Evolutionary conservation across 2,113 vertebrate genomes (phyloP), one percentile per base, ranked within the genome.

Genomic region (Pithys albifrons): DNA sequence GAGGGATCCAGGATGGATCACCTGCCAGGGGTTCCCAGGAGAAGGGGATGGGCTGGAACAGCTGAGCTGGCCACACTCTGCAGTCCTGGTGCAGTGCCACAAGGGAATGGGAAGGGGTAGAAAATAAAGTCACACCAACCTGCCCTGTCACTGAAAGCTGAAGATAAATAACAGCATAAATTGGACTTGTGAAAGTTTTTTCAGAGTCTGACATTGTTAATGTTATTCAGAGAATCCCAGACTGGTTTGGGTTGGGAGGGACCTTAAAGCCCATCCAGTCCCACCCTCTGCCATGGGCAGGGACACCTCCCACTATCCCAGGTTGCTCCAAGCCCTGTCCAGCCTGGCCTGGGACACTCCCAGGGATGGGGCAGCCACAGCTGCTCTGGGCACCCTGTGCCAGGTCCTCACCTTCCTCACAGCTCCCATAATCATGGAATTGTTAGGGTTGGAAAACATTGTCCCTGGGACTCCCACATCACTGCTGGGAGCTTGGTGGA

Each of bases 401-500:
- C 64, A 66, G 64, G 20, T 20, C 22, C 64, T 66, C 13, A 9
- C 64, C 64, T 22, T 27, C 64, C 29, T 46, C 64, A 11, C 35
- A 18, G 58, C 85, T 41, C 37, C 2, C 15, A 2, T 8, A n/a
- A 35, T 35, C 7, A 12, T 24, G 45, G 64, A 48, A 27, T 48
- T 10, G 12, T 4, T 10, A 3, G 8, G 52, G 31, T 0, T 51
- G 43, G 72, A 14, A 51, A 35, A 8, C 6, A 27, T 28, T 14
- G 0, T 18, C 18, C 1, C 11, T 18, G 23, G 76, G 29, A 12
- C 6, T 70, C 57, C 85, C 58, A 1, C 12, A 2, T 4, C 23
- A 2, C 58, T 65, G 78, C 7, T 3, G 0, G 20, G 27, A 31
- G 39, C 39, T 41, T 0, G 0, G 31, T 5, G 52, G 14, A 7